These are phyloP conservation scores for Drosophila arizonae DNA, from an alignment of 1,140 invertebrate species.

Conservation along the genomic window DNA sequence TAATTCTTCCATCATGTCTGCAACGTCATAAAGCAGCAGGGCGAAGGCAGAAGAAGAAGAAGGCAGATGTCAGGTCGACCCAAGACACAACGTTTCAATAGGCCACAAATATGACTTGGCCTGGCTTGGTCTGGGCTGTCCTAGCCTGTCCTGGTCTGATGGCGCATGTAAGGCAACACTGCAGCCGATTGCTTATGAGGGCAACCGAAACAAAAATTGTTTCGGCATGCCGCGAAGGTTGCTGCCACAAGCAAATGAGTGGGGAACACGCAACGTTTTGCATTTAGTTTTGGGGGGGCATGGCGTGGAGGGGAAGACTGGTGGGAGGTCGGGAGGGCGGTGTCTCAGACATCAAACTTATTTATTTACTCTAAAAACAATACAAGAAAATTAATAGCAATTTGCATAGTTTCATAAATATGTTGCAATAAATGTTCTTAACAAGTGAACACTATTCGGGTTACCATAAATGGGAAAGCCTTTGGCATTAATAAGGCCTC, in stretches of 20 bases:
- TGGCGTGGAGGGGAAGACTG: neutral
- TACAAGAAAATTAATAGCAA: slow-evolving; percentile 81
- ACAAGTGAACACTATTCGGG: slow-evolving; percentile 37
- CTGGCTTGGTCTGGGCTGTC: neutral
- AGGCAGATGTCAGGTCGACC: slow-evolving; percentile 35
- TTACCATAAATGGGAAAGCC: slow-evolving; percentile 20
- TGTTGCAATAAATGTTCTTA: slow-evolving; percentile 69
- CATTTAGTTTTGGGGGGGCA: neutral
- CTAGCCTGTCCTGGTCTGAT: neutral
- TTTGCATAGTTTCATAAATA: slow-evolving; percentile 78
- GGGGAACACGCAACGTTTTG: slow-evolving; percentile 63
- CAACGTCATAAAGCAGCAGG: slow-evolving; percentile 37
- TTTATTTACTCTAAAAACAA: slow-evolving; percentile 82
- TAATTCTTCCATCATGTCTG: slow-evolving; percentile 66
- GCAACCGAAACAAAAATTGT: slow-evolving; percentile 72
- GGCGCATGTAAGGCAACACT: slow-evolving; percentile 37
- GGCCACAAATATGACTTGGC: slow-evolving; percentile 51
- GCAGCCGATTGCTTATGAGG: slow-evolving; percentile 58
- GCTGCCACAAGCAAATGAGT: slow-evolving; percentile 63
- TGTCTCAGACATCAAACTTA: slow-evolving; percentile 71
- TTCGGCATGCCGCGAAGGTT: slow-evolving; percentile 77
- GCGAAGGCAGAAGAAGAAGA: no score
- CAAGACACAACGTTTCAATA: slow-evolving; percentile 30
- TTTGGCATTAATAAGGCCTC: slow-evolving; percentile 29
- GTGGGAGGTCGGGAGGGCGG: neutral